Evolutionary conservation across 1,140 invertebrate genomes (phyloP), one percentile per base, ranked within the genome.

Genomic region (Zaprionus davidi): DNA sequence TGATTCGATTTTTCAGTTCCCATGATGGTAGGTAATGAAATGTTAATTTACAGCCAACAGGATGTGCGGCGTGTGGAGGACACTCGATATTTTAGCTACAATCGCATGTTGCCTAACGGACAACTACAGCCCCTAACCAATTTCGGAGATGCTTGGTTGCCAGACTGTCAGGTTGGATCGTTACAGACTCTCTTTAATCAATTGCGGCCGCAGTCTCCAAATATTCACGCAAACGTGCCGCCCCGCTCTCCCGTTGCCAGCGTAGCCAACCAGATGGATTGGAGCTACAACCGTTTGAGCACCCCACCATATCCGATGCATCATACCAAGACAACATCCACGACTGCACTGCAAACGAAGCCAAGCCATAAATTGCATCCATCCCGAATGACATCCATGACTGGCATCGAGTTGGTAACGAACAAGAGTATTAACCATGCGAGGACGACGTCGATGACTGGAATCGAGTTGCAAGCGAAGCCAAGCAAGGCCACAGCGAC

Each of bases 11-110:
- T n/a, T 56, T 5, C 17, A 92, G 91, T 82, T 7, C 80, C 88
- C 2, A 6, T 83, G 2, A 9, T 90, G 3, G 70, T 91, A 28
- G 87, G 80, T 1, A 90, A 86, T 38, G 78, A 92, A n/a, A 11
- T 60, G 46, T 81, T 58, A 17, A 13, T 83, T 13, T 28, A 91
- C 2, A 86, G 71, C 1, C 91, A 92, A 28, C 90, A 92, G 60
- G 87, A 92, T 36, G 46, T 92, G 0, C 69, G 84, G 1, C 78
- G 78, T 22, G 62, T 79, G 15, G 87, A 91, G 55, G 84, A 92
- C 38, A 74, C 62, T 0, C 72, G 91, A 3, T 6, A 72, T 6
- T 24, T 91, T 2, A 76, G 41, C 28, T 81, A 81, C 17, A 70
- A 26, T 41, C 74, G 73, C 2, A 3, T 85, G 6, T 24, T 17